phyloP scores from a whole-genome alignment of 2,888 invertebrate species.

The Pyrgus malvae region DNA sequence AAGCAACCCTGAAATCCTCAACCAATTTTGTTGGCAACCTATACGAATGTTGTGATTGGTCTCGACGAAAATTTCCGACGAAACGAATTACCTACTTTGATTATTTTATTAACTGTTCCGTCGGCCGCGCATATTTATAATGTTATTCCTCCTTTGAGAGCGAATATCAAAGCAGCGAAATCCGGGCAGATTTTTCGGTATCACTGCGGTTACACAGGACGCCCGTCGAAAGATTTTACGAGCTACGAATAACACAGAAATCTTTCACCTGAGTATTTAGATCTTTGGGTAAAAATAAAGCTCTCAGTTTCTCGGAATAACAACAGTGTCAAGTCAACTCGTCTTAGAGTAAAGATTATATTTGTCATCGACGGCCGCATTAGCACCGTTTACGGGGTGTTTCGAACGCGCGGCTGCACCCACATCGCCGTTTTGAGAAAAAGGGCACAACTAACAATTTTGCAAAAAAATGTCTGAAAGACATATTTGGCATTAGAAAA shows the following conservation, averaged over 20 bases:
- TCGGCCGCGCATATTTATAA: conserved; percentile 41
- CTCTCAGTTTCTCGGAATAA: conserved; percentile 75
- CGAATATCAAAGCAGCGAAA: conserved; percentile 64
- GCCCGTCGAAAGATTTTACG: conserved; percentile 72
- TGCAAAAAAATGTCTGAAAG: no score
- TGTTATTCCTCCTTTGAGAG: conserved; percentile 71
- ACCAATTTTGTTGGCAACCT: neutral
- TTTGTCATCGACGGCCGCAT: conserved; percentile 75
- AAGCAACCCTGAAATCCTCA: no score
- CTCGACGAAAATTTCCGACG: conserved; percentile 5
- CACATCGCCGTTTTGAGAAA: no score
- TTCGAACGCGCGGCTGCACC: conserved; percentile 60
- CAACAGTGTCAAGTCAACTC: conserved; percentile 75
- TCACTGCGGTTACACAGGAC: conserved; percentile 76
- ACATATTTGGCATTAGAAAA: no score
- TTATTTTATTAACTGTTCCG: conserved; percentile 17
- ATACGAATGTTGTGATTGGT: conserved; percentile 5
- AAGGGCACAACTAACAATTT: no score
- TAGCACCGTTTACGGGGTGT: conserved; percentile 38
- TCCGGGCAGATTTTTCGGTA: conserved; percentile 71
- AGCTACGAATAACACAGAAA: conserved; percentile 71
- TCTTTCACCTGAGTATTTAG: conserved; percentile 81
- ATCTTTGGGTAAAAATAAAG: conserved; percentile 79
- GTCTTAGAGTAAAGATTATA: conserved; percentile 77
- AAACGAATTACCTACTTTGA: conserved; percentile 12